A percentile compares a stretch with the other conserved stretches of the same genome.
Conservation (phyloP, 2,888 invertebrate species). For the Stenurella melanura region DNA sequence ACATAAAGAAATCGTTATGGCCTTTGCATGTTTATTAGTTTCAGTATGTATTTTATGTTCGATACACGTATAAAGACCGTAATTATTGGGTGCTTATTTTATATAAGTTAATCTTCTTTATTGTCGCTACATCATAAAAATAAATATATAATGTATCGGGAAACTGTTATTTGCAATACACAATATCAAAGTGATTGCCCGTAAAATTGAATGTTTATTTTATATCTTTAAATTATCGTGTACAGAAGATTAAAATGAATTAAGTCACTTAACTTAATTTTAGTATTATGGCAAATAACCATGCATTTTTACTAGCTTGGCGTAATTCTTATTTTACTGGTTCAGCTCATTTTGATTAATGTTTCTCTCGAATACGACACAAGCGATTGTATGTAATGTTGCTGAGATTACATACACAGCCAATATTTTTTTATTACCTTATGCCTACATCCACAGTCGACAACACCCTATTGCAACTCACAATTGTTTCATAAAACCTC, state of each 20-base stretch:
- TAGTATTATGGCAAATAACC: background rate
- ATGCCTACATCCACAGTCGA: too few species aligned
- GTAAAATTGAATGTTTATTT: conserved; percentile 21
- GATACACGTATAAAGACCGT: conserved; percentile 15
- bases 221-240: background rate
- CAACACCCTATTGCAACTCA: too few species aligned
- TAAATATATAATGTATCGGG: conserved; percentile 24
- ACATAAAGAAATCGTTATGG: conserved; percentile 29
- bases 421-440: too few species aligned
- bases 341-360: too few species aligned
- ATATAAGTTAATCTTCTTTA: conserved; percentile 31
- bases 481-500: too few species aligned
- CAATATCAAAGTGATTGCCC: conserved; percentile 16
- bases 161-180: conserved; percentile 14
- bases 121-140: conserved; percentile 27
- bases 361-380: too few species aligned
- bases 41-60: conserved; percentile 37
- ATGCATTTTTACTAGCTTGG: background rate
- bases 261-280: background rate
- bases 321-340: too few species aligned
- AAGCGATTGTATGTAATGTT: too few species aligned
- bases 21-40: conserved; percentile 42
- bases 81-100: conserved; percentile 21
- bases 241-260: background rate
- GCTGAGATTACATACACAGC: too few species aligned